Evolutionary conservation across 2,797 vertebrate genomes (phyloP).

Genomic region (Gymnothorax javanicus): DNA sequence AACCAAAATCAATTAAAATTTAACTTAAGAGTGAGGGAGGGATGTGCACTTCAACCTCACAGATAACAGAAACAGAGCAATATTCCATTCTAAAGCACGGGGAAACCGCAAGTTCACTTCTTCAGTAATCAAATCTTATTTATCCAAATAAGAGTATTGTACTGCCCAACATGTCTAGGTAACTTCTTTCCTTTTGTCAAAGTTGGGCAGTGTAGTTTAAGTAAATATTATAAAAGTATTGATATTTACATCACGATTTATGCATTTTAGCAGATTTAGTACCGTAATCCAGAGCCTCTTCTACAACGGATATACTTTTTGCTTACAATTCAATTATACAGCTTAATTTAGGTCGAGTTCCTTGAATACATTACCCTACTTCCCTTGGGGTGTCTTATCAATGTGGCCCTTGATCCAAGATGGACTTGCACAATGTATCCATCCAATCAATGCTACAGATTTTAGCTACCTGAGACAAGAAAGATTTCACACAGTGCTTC

Average conservation of each 20-base stretch:
- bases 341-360: not conserved
- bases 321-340: not conserved
- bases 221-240: too few species aligned
- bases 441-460: not conserved
- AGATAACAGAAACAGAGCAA: not conserved
- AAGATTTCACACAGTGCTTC: not conserved
- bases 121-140: not conserved
- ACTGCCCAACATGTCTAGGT: too few species aligned
- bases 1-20: not conserved
- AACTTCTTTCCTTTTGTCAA: too few species aligned
- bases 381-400: not conserved
- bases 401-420: not conserved
- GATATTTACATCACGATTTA: too few species aligned
- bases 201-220: too few species aligned
- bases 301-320: not conserved
- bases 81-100: not conserved
- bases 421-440: not conserved
- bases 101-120: not conserved
- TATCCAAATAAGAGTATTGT: too few species aligned
- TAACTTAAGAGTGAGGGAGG: not conserved
- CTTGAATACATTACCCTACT: too few species aligned
- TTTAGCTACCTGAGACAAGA: too few species aligned
- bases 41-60: not conserved
- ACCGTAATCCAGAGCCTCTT: too few species aligned
- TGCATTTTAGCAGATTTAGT: too few species aligned